Base-by-base conservation (phyloP, 2,888 invertebrate species). In the Euspilapteryx auroguttella region DNA sequence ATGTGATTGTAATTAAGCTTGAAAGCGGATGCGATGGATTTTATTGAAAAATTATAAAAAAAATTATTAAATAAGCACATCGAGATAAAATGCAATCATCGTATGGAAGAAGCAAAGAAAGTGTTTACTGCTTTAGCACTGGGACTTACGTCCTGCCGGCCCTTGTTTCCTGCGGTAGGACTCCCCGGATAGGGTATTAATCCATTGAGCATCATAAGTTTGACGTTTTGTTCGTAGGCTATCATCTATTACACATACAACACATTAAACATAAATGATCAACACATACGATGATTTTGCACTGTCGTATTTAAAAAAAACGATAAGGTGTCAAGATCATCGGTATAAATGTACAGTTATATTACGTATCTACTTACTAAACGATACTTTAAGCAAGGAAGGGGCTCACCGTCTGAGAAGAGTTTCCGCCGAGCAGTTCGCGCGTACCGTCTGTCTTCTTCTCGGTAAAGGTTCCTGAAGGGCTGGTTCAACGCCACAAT, bases 401-500 rank as follows among this genome's bases (percentile, higher is more conserved):
- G 45, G 47, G 45, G 55, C 71, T 68, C 79, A 90, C 90, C 89
- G 78, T 89, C 89, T 49, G 80, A 78, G 53, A 90, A 90, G 38
- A 80, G 63, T 46, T 52, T 79, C 63, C 43, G 76, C 57, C 50
- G 73, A 41, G 55, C 59, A 64, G 57, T 76, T 54, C 73, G 78
- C 42, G 80, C 79, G 36, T 80, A 76, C 42, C 77, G 76, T 39
- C 77, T 66, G 38, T 84, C 77, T 46, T 85, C 83, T 23, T 80
- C 78, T 35, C 80, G 79, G 36, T 76, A 69, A 27, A 85, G 79
- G 47, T 87, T 87, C 47, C 82, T 80, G 65, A 92, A 91, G 2
- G 96, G 94, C 64, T 97, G 95, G 79, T 98, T 97, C 40, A 99
- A 78, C 7, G 98, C 94, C 17, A 96, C 93, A 41, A 94, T 89